These are phyloP conservation scores for Thunnus maccoyii DNA, from an alignment of 2,113 vertebrate species.

Conservation along the genomic window DNA sequence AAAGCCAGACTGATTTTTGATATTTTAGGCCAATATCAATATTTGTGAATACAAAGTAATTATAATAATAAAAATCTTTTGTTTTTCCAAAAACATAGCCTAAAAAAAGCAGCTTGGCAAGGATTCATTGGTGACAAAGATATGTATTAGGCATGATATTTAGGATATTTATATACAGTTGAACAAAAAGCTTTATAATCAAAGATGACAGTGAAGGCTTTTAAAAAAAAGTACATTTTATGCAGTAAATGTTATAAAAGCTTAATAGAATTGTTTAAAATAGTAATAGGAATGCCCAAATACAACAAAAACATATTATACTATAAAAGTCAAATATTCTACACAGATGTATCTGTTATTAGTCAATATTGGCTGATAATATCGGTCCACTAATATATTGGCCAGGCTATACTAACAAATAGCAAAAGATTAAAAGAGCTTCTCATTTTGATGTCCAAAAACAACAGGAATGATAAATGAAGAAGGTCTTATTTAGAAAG, in stretches of 20 bases:
- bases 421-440: not conserved
- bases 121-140: not conserved
- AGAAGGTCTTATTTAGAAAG: constrained; percentile 67
- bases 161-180: not conserved
- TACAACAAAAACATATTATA: too few relatives aligned
- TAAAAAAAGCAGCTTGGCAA: not conserved
- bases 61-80: not conserved
- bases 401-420: not conserved
- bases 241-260: too few relatives aligned
- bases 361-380: not conserved
- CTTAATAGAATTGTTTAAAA: too few relatives aligned
- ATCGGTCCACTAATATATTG: not conserved
- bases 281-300: too few relatives aligned
- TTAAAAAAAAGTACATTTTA: too few relatives aligned
- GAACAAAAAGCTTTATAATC: not conserved
- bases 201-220: too few relatives aligned
- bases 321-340: not conserved
- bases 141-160: not conserved
- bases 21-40: not conserved
- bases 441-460: constrained; percentile 38
- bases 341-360: not conserved
- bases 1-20: not conserved
- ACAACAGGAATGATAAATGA: constrained; percentile 68
- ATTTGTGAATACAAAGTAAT: too few relatives aligned
- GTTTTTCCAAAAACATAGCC: not conserved